Percentiles rank a stretch among this genome's conserved stretches.
phyloP scores from a whole-genome alignment of 2,113 vertebrate species.

The Ictalurus punctatus region DNA sequence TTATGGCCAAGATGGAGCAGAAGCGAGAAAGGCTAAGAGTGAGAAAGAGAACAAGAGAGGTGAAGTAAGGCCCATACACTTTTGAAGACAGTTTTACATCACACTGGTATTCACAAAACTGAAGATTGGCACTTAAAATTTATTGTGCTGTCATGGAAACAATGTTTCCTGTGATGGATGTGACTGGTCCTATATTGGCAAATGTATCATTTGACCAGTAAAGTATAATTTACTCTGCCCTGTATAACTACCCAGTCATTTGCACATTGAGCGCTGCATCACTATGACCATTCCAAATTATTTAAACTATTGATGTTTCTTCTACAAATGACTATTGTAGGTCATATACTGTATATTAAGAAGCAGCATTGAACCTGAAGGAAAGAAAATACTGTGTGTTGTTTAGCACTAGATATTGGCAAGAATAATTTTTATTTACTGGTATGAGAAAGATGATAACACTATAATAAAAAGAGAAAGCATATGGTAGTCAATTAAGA shows the following conservation, averaged over 20 bases:
- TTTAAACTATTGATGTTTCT: not conserved
- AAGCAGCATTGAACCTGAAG: not conserved
- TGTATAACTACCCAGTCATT: not conserved
- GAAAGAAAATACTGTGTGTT: not conserved
- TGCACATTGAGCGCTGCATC: not conserved
- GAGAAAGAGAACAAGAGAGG: not conserved
- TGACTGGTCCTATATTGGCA: not conserved
- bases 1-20: conserved; percentile 1
- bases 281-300: not conserved
- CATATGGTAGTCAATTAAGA: not conserved
- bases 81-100: not conserved
- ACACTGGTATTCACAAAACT: not conserved
- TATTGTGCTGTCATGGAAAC: not conserved
- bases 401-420: not conserved
- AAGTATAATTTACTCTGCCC: not conserved
- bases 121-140: not conserved
- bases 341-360: not conserved
- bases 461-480: not conserved
- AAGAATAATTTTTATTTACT: conserved; percentile 15
- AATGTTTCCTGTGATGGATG: not conserved
- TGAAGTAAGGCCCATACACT: not conserved
- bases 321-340: not conserved
- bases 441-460: not conserved
- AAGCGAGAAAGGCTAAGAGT: not conserved
- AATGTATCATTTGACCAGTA: not conserved